Evolutionary conservation across 2,888 invertebrate genomes (phyloP).

Genomic region (Mimachlamys varia): DNA sequence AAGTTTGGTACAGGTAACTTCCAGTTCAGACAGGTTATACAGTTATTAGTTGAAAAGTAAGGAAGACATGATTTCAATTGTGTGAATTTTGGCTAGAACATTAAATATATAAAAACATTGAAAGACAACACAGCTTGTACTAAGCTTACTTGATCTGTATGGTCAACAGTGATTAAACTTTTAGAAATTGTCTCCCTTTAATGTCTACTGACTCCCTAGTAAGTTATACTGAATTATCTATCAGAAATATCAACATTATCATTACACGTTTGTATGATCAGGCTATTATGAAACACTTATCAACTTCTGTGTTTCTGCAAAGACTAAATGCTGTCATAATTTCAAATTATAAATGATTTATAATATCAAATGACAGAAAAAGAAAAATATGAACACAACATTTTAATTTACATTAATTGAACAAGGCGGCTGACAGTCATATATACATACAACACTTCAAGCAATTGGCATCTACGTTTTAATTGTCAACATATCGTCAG

Average conservation of each 20-base stretch:
- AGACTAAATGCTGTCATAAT: background rate
- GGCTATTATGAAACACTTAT: background rate
- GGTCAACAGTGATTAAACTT: background rate
- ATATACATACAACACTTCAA: background rate
- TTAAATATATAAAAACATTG: too few relatives aligned
- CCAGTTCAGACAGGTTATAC: too few relatives aligned
- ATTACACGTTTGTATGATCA: background rate
- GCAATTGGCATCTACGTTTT: background rate
- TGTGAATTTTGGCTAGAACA: too few relatives aligned
- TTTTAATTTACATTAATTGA: slow-evolving; percentile 1
- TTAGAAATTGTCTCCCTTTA: background rate
- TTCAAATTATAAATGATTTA: background rate
- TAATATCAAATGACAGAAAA: background rate
- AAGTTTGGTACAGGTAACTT: too few relatives aligned
- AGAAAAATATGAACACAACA: background rate
- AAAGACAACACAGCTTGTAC: too few relatives aligned
- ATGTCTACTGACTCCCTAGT: background rate
- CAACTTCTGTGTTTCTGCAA: background rate
- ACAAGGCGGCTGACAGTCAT: background rate
- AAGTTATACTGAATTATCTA: background rate
- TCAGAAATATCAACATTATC: background rate
- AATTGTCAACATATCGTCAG: slow-evolving; percentile 35
- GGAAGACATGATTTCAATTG: too few relatives aligned
- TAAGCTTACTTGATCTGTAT: too few relatives aligned
- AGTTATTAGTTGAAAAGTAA: too few relatives aligned